phyloP scores from a whole-genome alignment of 2,888 invertebrate genomes.

The Andrena fulva region DNA sequence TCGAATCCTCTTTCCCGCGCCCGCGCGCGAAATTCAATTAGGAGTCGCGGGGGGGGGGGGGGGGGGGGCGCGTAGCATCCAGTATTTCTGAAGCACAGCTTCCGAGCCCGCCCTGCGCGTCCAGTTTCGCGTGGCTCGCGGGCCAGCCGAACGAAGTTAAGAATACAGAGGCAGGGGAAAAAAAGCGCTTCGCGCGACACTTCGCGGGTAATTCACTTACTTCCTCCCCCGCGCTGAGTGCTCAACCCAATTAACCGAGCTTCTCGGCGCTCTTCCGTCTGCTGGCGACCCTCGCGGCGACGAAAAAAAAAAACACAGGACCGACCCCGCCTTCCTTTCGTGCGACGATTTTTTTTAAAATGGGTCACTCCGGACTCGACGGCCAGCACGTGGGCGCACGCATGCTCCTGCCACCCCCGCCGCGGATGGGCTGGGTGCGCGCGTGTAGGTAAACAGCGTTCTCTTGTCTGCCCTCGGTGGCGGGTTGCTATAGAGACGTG shows the following conservation, averaged over 20 bases:
- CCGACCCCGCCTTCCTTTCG: slow-evolving; percentile 23
- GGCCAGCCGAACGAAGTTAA: slow-evolving; percentile 36
- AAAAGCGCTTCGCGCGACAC: slow-evolving; percentile 51
- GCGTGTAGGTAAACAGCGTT: slow-evolving; percentile 63
- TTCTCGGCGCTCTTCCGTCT: slow-evolving; percentile 29
- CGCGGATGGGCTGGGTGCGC: slow-evolving; percentile 37
- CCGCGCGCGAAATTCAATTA: slow-evolving; percentile 48
- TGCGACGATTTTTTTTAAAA: slow-evolving; percentile 58
- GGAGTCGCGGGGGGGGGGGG: neutral
- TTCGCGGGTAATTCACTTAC: slow-evolving; percentile 54
- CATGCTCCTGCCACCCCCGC: slow-evolving; percentile 53
- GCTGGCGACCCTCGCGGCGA: neutral
- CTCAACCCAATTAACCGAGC: slow-evolving; percentile 60
- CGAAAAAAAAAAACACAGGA: slow-evolving; percentile 24
- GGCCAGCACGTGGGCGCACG: slow-evolving; percentile 61
- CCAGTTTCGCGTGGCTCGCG: too few relatives aligned
- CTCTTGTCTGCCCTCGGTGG: slow-evolving; percentile 76
- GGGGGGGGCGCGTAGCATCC: neutral
- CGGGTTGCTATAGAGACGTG: slow-evolving; percentile 83
- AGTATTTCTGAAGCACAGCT: slow-evolving; percentile 24
- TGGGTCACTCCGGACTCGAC: slow-evolving; percentile 61
- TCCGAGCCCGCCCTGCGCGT: neutral
- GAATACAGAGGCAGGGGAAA: slow-evolving; percentile 24
- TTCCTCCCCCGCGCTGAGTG: slow-evolving; percentile 32
- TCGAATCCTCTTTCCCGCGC: neutral